Evolutionary conservation across 2,888 invertebrate species (phyloP), one percentile per base, ranked within the genome.

Genomic region (Netelia inedita): DNA sequence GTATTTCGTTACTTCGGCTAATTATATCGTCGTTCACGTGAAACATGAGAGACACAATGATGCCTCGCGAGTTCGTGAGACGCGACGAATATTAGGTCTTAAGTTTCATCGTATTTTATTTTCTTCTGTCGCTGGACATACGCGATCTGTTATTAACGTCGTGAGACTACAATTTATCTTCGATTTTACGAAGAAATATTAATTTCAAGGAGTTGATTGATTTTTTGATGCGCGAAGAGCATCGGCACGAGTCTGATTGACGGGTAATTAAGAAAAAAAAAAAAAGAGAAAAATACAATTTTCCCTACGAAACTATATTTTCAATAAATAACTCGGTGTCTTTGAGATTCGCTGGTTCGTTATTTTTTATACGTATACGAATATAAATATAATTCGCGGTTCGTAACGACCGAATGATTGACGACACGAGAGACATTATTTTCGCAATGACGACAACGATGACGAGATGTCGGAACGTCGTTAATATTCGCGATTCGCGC

Each of bases 391-490:
- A 65, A 65, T 65, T 41, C 55, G 50, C 19, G 63, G 16, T 55
- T 65, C 55, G 53, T 75, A 75, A 75, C 75, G 75, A 75, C 9
- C 75, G 16, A 35, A 75, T 65, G 63, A 75, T 75, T 75, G 75
- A 75, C 63, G 74, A 63, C 46, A 19, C 35, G 19, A 1, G 16
- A n/a, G 57, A 41, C 19, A 16, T 61, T 9, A 46, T 46, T 46
- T 41, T 41, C 41, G n/a, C 21, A 21, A 41, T 9, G 46, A 57
- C 23, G 9, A 71, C 9, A 43, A 43, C 43, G 43, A 46, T 8
- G 5, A 21, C 61, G 73, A 61, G 10, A 57, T 19, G 55, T 16
- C 55, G 59, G 23, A 59, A 35, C 23, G 16, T 57, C 46, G 23
- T 61, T 46, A 23, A 19, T 57, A 21, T 19, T 57, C 19, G 57